Percentiles rank a stretch among this genome's conserved stretches.
phyloP scores from a whole-genome alignment of 2,888 invertebrate species.

The Euphydryas editha region DNA sequence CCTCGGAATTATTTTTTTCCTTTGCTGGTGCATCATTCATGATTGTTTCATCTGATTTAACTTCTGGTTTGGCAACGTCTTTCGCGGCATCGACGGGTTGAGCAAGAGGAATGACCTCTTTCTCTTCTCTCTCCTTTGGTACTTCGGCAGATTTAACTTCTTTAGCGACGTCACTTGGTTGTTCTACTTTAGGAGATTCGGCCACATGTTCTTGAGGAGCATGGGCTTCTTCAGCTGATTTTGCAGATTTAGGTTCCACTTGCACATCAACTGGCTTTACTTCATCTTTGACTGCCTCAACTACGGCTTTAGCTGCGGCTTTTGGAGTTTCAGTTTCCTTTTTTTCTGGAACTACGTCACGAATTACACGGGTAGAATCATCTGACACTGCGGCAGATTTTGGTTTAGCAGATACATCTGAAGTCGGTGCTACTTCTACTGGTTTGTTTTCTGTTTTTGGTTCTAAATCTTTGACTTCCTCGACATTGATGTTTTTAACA shows the following conservation, averaged over 20 bases:
- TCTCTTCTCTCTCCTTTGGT: conserved; percentile 44
- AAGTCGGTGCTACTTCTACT: conserved; percentile 35
- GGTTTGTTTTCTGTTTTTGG: conserved; percentile 46
- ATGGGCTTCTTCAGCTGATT: conserved; percentile 46
- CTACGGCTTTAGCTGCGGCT: conserved; percentile 43
- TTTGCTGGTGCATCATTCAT: conserved; percentile 52
- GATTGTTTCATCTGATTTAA: conserved; percentile 49
- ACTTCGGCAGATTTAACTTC: conserved; percentile 41
- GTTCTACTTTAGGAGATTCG: conserved; percentile 38
- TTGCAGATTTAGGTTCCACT: conserved; percentile 44
- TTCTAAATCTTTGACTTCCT: conserved; percentile 46
- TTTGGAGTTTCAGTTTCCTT: conserved; percentile 45
- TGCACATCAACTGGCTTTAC: conserved; percentile 38
- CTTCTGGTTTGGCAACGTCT: conserved; percentile 43
- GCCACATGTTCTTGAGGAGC: conserved; percentile 41
- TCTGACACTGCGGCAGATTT: conserved; percentile 47
- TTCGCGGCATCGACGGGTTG: conserved; percentile 39
- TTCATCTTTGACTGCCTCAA: conserved; percentile 40
- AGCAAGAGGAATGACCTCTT: conserved; percentile 27
- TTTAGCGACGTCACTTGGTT: conserved; percentile 26
- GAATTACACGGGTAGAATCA: conserved; percentile 64
- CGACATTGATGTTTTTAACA: conserved; percentile 38
- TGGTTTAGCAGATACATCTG: conserved; percentile 32
- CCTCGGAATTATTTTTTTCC: conserved; percentile 36
- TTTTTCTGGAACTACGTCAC: conserved; percentile 68